phyloP scores from a whole-genome alignment of 2,888 invertebrate species.

The Tanypteryx hageni region DNA sequence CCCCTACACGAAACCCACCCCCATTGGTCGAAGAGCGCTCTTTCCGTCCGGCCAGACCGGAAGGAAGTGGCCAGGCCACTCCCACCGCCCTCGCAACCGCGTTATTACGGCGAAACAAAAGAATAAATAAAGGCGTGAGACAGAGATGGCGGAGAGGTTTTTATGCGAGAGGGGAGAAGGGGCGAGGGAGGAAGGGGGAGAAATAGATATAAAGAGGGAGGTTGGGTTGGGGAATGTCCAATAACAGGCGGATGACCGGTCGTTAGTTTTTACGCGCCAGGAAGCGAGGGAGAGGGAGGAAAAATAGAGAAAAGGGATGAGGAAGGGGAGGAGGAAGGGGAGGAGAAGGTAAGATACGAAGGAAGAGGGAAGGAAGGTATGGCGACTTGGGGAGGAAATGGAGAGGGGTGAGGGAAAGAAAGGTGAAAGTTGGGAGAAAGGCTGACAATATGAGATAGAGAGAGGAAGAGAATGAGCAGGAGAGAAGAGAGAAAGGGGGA shows the following conservation, averaged over 20 bases:
- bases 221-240: neutral
- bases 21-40: constrained; percentile 47
- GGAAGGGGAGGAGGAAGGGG: neutral
- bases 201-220: no score
- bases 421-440: neutral
- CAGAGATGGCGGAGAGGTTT: neutral
- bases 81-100: neutral
- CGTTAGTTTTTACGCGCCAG: constrained; percentile 19
- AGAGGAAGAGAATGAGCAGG: no score
- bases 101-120: constrained; percentile 10
- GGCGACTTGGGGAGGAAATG: neutral
- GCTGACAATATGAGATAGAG: no score
- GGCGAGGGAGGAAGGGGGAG: no score
- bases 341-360: no score
- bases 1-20: neutral
- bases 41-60: constrained; percentile 49
- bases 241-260: neutral
- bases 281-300: neutral
- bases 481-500: no score
- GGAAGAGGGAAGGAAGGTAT: neutral
- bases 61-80: constrained; percentile 62
- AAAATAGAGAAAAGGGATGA: neutral
- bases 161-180: neutral
- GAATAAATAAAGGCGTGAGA: neutral
- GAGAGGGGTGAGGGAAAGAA: no score